Percentiles rank a stretch among this genome's conserved stretches.
These are phyloP conservation scores for Oscheius onirici DNA, from an alignment of 2,888 invertebrate species.

Conservation along the genomic window DNA sequence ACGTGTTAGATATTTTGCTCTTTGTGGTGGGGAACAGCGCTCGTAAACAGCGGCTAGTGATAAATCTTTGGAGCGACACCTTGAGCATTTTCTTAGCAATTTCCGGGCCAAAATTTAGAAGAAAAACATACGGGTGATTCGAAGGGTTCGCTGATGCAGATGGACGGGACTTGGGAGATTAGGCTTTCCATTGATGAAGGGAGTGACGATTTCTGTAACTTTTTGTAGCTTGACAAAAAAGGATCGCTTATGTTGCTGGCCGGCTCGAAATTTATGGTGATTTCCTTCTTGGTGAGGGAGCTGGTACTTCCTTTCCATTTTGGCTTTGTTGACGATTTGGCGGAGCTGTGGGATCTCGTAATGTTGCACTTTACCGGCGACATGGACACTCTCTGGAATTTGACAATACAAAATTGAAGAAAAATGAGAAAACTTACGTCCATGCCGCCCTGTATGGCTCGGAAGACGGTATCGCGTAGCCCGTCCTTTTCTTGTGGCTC, in stretches of 20 bases:
- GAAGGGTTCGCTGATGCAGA: too few relatives aligned
- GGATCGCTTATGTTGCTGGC: neutral
- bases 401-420: neutral
- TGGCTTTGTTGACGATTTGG: too few relatives aligned
- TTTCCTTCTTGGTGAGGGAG: neutral
- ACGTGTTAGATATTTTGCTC: constrained; percentile 32
- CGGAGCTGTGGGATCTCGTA: too few relatives aligned
- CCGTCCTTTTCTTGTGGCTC: neutral
- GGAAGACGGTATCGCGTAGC: neutral
- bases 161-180: neutral
- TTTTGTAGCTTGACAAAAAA: neutral
- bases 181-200: neutral
- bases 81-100: neutral
- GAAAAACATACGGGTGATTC: too few relatives aligned
- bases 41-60: constrained; percentile 31
- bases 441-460: neutral
- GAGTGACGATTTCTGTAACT: neutral
- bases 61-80: constrained; percentile 21
- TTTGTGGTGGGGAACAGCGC: constrained; percentile 25
- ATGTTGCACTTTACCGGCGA: too few relatives aligned
- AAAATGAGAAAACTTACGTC: constrained; percentile 5
- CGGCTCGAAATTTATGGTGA: neutral
- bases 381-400: too few relatives aligned
- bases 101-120: neutral
- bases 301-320: neutral